Evolutionary conservation across 2,797 vertebrate genomes (phyloP).

Genomic region (Halcyon chelicuti): DNA sequence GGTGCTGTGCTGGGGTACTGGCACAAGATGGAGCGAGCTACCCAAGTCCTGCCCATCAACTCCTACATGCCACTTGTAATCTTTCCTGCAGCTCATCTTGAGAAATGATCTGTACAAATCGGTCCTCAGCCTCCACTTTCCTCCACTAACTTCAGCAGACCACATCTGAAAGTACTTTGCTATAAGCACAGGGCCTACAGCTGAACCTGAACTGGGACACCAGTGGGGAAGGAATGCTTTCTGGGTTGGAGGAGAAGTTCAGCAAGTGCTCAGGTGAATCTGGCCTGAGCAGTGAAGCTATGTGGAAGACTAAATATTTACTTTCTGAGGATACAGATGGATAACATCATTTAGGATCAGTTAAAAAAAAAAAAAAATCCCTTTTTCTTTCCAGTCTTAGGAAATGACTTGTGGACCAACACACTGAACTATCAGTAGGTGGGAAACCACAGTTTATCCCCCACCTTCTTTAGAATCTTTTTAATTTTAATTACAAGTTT

Average conservation of each 20-base stretch:
- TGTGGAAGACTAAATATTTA: not conserved
- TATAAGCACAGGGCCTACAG: accelerated
- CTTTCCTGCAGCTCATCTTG: not conserved
- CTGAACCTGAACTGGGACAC: not conserved
- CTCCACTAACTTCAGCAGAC: not conserved
- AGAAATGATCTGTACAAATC: not conserved
- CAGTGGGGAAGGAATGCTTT: not conserved
- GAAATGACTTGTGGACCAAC: not conserved
- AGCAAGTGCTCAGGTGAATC: not conserved
- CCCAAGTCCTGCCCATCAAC: not conserved
- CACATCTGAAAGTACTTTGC: not conserved
- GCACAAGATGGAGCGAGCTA: not conserved
- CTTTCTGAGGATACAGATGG: not conserved
- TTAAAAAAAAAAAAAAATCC: not conserved
- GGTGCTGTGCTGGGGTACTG: not conserved
- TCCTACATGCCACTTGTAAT: not conserved
- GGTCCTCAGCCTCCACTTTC: not conserved
- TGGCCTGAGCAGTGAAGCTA: not conserved
- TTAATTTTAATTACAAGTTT: not conserved
- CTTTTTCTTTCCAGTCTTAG: not conserved
- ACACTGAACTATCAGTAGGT: not conserved
- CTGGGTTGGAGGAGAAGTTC: not conserved
- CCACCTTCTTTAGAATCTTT: not conserved
- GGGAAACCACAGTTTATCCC: not conserved
- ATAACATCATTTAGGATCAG: not conserved